Conservation (phyloP, 2,797 vertebrate species). For the Nannoperca obscura region DNA sequence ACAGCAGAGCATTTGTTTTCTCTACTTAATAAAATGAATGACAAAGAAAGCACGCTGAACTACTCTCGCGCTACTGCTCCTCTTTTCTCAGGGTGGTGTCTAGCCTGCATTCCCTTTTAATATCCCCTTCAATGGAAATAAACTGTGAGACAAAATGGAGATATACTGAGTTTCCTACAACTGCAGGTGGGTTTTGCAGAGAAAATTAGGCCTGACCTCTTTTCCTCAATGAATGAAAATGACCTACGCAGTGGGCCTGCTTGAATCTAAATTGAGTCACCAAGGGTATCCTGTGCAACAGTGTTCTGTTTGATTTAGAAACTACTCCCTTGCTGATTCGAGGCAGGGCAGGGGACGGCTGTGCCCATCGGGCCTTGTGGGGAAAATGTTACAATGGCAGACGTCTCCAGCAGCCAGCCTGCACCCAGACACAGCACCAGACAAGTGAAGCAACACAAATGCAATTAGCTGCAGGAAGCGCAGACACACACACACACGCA, state of each 20-base stretch:
- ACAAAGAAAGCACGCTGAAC: conserved; percentile 18
- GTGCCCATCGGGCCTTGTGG: conserved; percentile 52
- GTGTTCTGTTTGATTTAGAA: conserved; percentile 72
- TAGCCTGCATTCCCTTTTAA: conserved; percentile 41
- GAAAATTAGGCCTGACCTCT: conserved; percentile 68
- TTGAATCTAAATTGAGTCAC: conserved; percentile 70
- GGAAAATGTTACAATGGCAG: conserved; percentile 56
- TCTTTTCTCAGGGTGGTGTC: background rate
- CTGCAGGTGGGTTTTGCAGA: conserved; percentile 45
- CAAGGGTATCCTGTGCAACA: conserved; percentile 66
- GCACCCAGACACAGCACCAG: conserved; percentile 50
- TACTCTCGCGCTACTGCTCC: conserved; percentile 1
- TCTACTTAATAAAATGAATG: conserved; percentile 46
- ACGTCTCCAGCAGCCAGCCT: conserved; percentile 58
- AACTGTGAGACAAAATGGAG: conserved; percentile 57
- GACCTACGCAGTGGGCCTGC: conserved; percentile 65
- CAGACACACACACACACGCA: conserved; percentile 26
- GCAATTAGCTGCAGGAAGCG: conserved; percentile 43
- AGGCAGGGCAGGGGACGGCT: conserved; percentile 50
- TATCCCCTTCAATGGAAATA: conserved; percentile 16
- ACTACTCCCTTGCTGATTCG: conserved; percentile 67
- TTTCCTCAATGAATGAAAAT: conserved; percentile 77
- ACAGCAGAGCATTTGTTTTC: conserved; percentile 46
- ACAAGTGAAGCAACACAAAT: conserved; percentile 51
- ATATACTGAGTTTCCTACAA: conserved; percentile 41